Evolutionary conservation across 2,113 vertebrate genomes (phyloP).

Genomic region (Vulpes vulpes): DNA sequence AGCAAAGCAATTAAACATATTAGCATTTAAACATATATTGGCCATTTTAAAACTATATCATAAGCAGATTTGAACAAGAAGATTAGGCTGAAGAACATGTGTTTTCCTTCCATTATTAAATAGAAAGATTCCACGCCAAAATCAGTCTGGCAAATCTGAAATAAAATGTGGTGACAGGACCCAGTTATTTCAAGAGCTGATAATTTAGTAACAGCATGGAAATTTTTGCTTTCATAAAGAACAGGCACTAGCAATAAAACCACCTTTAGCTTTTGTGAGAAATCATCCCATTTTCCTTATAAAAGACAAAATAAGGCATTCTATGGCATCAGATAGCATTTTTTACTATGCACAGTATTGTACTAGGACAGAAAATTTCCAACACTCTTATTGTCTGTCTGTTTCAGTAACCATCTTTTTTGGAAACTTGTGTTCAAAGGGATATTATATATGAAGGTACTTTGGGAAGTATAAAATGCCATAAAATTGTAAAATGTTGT

Average conservation of each 20-base stretch:
- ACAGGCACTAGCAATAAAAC: neutral
- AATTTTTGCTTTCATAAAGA: constrained; percentile 17
- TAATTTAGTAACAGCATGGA: neutral
- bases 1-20: neutral
- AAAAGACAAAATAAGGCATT: constrained; percentile 11
- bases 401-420: neutral
- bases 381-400: neutral
- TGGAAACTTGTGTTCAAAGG: constrained; percentile 20
- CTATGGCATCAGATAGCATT: neutral
- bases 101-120: neutral
- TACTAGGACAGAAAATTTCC: neutral
- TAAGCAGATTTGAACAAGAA: constrained; percentile 3
- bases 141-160: neutral
- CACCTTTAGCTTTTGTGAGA: neutral
- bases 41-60: neutral
- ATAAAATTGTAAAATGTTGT: neutral
- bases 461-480: neutral
- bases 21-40: neutral
- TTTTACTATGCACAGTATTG: neutral
- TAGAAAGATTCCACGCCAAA: neutral
- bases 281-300: neutral
- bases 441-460: neutral
- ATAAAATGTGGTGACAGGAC: neutral
- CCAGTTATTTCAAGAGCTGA: neutral
- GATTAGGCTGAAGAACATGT: neutral